Evolutionary conservation across 64 coral and sea anemone genomes (phyloP).

Genomic region (Cladopsammia gracilis): DNA sequence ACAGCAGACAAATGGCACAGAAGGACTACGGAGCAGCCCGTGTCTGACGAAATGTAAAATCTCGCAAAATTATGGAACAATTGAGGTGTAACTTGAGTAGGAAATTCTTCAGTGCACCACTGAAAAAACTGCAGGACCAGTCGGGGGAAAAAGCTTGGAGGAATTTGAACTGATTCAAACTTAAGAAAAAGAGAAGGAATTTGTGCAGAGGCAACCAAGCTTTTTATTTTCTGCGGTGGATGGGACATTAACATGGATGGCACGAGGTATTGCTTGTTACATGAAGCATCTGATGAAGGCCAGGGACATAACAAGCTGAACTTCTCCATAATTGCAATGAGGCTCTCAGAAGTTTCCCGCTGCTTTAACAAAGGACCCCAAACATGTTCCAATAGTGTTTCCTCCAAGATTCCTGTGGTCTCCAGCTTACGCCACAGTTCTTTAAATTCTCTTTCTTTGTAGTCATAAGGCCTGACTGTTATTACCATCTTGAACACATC

Average conservation of each 20-base stretch:
- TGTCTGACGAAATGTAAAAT: no score
- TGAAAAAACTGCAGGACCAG: no score
- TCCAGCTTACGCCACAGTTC: not conserved
- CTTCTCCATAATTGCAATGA: constrained; percentile 7
- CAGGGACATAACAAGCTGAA: constrained; percentile 11
- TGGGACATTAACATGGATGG: not conserved
- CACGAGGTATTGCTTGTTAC: not conserved
- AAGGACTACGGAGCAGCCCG: no score
- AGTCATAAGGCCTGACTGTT: not conserved
- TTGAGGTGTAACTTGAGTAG: no score
- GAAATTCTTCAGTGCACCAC: no score
- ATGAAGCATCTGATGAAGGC: no score
- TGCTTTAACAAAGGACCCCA: not conserved
- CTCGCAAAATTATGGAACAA: no score
- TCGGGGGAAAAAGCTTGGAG: no score
- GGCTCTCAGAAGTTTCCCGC: not conserved
- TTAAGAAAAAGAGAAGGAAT: no score
- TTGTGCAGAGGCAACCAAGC: no score
- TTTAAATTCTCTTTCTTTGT: not conserved
- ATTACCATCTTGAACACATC: constrained; percentile 10
- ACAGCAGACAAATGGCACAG: no score
- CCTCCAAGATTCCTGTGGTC: not conserved
- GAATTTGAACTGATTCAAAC: no score
- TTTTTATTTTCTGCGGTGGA: not conserved
- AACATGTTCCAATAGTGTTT: not conserved